Evolutionary conservation across 1,140 invertebrate species (phyloP).

Genomic region (Melipona quadrifasciata): DNA sequence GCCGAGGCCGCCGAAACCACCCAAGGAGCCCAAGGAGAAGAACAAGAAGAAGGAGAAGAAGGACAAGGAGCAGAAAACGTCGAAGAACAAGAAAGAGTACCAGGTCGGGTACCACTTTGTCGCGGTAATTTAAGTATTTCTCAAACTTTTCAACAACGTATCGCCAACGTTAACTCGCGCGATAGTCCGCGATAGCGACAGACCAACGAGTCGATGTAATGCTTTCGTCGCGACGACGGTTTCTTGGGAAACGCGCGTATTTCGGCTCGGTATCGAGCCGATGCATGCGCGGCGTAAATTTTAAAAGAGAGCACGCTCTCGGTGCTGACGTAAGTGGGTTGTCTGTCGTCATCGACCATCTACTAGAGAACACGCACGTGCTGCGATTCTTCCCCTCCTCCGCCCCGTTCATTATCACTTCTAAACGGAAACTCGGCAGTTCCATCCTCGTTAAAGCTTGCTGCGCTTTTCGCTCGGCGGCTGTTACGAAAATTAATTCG

Average conservation of each 20-base stretch:
- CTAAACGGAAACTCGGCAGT: constrained; percentile 16
- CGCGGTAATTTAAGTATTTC: not conserved
- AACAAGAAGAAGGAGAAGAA: constrained; percentile 81
- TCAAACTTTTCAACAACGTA: not conserved
- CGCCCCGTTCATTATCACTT: constrained; percentile 16
- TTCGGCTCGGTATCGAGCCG: not conserved
- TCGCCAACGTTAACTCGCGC: no score
- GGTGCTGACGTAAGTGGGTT: constrained; percentile 48
- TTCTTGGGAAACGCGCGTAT: not conserved
- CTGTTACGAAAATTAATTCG: not conserved
- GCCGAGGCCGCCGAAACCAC: constrained; percentile 88
- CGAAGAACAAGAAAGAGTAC: constrained; percentile 84
- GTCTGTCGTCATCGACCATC: constrained; percentile 17
- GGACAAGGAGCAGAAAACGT: constrained; percentile 79
- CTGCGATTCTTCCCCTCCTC: not conserved
- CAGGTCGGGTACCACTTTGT: constrained; percentile 74
- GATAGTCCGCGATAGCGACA: no score
- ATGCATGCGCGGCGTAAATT: constrained; percentile 19
- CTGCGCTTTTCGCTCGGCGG: not conserved
- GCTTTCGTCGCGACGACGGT: not conserved
- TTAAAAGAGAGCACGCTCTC: constrained; percentile 36
- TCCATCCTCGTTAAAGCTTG: not conserved
- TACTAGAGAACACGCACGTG: not conserved
- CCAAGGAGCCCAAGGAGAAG: constrained; percentile 88
- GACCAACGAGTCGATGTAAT: not conserved